Evolutionary conservation across 2,797 vertebrate genomes (phyloP).

Genomic region (Melanotaenia boesemani): DNA sequence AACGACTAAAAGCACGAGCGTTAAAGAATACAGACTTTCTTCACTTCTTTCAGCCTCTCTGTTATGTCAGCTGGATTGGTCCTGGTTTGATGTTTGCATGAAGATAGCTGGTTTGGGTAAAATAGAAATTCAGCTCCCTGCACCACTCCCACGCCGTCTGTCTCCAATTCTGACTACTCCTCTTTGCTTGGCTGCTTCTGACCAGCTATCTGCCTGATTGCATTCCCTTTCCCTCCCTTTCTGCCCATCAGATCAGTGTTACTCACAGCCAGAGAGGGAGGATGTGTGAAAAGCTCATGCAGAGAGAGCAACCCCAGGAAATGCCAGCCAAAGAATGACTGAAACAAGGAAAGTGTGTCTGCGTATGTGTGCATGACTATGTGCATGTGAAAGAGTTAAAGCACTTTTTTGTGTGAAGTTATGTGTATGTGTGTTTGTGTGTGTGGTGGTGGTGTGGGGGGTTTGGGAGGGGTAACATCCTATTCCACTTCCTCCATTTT

Average conservation of each 20-base stretch:
- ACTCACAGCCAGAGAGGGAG: slow-evolving; percentile 58
- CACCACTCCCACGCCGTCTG: slow-evolving; percentile 63
- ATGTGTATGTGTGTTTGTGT: slow-evolving; percentile 25
- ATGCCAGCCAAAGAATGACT: slow-evolving; percentile 69
- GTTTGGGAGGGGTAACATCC: slow-evolving; percentile 2
- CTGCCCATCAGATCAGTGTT: slow-evolving; percentile 69
- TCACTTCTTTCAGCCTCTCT: slow-evolving; percentile 22
- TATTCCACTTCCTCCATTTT: slow-evolving; percentile 43
- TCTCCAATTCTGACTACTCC: slow-evolving; percentile 61
- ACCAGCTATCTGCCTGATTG: slow-evolving; percentile 75
- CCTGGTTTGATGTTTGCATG: slow-evolving; percentile 51
- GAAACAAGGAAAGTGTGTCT: slow-evolving; percentile 59
- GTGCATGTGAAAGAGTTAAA: neutral
- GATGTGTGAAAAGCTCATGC: slow-evolving; percentile 73
- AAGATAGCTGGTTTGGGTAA: slow-evolving; percentile 43
- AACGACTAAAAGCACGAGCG: neutral
- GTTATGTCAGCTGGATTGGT: slow-evolving; percentile 29
- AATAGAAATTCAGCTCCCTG: slow-evolving; percentile 64
- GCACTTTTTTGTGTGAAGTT: slow-evolving; percentile 11
- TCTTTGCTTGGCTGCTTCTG: slow-evolving; percentile 67
- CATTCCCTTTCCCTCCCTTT: slow-evolving; percentile 36
- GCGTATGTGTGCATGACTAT: slow-evolving; percentile 14
- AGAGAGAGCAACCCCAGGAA: slow-evolving; percentile 71
- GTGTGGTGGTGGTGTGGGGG: slow-evolving; percentile 1
- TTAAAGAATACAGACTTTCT: slow-evolving; percentile 12